Evolutionary conservation across 2,888 invertebrate species (phyloP), one percentile per base, ranked within the genome.

Genomic region (Panopea generosa): DNA sequence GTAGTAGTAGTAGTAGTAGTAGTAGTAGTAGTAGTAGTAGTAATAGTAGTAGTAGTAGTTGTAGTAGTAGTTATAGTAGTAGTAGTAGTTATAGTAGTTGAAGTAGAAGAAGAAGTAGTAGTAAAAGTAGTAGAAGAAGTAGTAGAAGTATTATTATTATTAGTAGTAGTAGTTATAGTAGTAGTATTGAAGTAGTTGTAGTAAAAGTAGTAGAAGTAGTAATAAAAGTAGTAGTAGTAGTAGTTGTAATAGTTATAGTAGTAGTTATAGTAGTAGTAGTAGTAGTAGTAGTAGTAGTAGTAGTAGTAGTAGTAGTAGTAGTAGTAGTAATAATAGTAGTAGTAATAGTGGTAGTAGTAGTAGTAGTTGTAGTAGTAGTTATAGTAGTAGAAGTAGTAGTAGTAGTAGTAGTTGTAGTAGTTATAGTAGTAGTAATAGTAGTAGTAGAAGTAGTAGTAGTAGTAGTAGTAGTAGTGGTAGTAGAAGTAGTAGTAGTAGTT

Each of bases 1-100:
- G 52, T 52, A 52, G 52, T 52, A 52, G 52, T 52, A 52, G 52
- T 52, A 52, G 52, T 52, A 26, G 52, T 52, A 26, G 52, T 24
- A 26, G 52, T 52, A 26, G 52, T 52, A 26, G 52, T 52, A 26
- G 52, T 52, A 26, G 52, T 52, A 26, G 52, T 24, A 52, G 52
- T 52, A 26, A 22, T 52, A 26, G 52, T 52, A 52, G 52, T 52
- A 26, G 52, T 14, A 26, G 52, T 52, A 52, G 52, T 52, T 7
- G 52, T 52, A 52, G 52, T 52, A 52, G 52, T 52, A 26, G 22
- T 52, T 33, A 33, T 7, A 52, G 52, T 22, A 52, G 52, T 52
- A 26, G 52, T 52, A 52, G 52, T 24, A 52, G 52, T 52, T 20
- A 22, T 52, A 52, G 52, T 52, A 52, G 52, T 52, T 20, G 52